These are phyloP conservation scores for Petrophora chlorosata DNA, from an alignment of 2,888 invertebrate genomes.

Conservation along the genomic window DNA sequence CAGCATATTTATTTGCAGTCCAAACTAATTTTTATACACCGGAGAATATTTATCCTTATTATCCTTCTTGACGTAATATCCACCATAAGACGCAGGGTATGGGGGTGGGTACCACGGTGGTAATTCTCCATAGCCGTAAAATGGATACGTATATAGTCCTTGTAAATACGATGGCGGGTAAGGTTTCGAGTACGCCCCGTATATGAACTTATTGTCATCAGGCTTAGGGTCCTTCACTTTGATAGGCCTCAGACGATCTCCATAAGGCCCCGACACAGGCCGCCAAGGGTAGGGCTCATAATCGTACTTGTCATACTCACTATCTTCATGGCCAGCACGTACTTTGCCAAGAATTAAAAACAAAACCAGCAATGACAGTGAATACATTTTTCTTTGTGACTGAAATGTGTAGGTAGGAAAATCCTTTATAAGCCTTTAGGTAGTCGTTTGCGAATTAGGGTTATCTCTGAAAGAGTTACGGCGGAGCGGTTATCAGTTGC, in stretches of 20 bases:
- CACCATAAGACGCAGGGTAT: conserved; percentile 27
- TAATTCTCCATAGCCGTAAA: conserved; percentile 41
- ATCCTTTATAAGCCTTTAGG: conserved; percentile 21
- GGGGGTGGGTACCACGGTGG: conserved; percentile 16
- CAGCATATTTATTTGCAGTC: not conserved
- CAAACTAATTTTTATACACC: conserved; percentile 32
- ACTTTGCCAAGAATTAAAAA: conserved; percentile 23
- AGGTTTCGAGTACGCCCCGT: conserved; percentile 35
- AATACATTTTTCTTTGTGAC: conserved; percentile 31
- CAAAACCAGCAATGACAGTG: conserved; percentile 8
- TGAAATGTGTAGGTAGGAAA: conserved; percentile 4
- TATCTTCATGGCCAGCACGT: conserved; percentile 14
- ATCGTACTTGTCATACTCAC: conserved; percentile 21
- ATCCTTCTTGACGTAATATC: conserved; percentile 49
- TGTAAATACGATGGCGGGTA: conserved; percentile 31
- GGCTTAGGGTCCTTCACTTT: conserved; percentile 47
- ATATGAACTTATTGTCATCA: conserved; percentile 52
- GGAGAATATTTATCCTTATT: conserved; percentile 45
- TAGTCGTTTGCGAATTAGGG: conserved; percentile 38
- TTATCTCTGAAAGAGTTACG: conserved; percentile 42
- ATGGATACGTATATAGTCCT: conserved; percentile 53
- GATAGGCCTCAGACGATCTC: conserved; percentile 48
- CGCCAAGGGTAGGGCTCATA: conserved; percentile 44
- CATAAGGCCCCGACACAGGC: conserved; percentile 43
- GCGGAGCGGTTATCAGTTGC: conserved; percentile 33